A percentile compares a stretch with the other conserved stretches of the same genome.
These are phyloP conservation scores for Cacajao melanocephalus DNA, from an alignment of 2,797 vertebrate genomes.

Conservation along the genomic window DNA sequence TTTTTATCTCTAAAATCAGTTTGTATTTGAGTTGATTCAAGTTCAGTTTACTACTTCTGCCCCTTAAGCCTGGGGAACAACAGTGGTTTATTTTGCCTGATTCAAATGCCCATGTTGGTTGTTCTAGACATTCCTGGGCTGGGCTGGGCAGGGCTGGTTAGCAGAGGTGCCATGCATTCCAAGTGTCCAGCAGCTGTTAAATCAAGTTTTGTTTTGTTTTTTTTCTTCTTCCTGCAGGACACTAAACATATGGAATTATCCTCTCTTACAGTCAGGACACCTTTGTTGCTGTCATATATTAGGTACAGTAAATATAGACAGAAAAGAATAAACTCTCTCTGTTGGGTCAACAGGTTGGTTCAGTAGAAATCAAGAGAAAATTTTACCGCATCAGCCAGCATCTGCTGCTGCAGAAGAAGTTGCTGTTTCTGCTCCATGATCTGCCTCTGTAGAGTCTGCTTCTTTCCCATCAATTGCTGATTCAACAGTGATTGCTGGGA, in stretches of 20 bases:
- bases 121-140: slow-evolving; percentile 30
- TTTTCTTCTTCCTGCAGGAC: not conserved
- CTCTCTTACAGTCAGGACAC: not conserved
- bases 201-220: not conserved
- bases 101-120: not conserved
- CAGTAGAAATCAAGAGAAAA: slow-evolving; percentile 61
- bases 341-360: not conserved
- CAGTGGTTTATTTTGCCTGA: not conserved
- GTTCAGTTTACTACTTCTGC: not conserved
- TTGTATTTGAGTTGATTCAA: not conserved
- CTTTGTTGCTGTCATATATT: not conserved
- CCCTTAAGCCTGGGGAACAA: not conserved
- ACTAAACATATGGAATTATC: not conserved
- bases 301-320: not conserved
- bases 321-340: not conserved
- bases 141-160: slow-evolving; percentile 33
- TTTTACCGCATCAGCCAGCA: slow-evolving; percentile 89
- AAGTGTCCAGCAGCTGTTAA: slow-evolving; percentile 17
- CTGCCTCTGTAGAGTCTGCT: slow-evolving; percentile 89
- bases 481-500: slow-evolving; percentile 88
- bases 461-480: slow-evolving; percentile 89
- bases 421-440: slow-evolving; percentile 87
- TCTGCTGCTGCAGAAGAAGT: slow-evolving; percentile 90
- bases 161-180: not conserved
- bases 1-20: slow-evolving; percentile 1